Percentiles rank a stretch among this genome's conserved stretches.
These are phyloP conservation scores for Chloroceryle aenea DNA, from an alignment of 2,113 vertebrate genomes.

Conservation along the genomic window DNA sequence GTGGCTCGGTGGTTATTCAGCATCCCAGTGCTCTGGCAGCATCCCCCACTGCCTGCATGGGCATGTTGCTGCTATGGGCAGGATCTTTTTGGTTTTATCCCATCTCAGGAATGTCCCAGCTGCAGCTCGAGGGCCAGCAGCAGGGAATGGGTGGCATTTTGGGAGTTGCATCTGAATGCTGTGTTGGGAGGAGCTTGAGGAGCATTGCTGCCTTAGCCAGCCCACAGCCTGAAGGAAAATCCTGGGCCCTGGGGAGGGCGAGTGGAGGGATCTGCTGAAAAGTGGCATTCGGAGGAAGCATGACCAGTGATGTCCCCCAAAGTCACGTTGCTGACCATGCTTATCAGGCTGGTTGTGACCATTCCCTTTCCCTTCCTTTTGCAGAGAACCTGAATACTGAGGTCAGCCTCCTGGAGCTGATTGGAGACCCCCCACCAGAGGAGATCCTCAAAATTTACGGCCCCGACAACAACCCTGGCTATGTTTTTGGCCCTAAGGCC, in stretches of 20 bases:
- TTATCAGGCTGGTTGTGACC: neutral
- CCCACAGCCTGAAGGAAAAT: neutral
- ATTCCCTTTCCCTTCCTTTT: conserved; percentile 25
- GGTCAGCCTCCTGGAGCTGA: conserved; percentile 88
- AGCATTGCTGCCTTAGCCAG: neutral
- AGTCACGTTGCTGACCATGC: neutral
- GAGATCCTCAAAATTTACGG: conserved; percentile 79
- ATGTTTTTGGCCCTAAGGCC: conserved; percentile 80
- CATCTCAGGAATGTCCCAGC: neutral
- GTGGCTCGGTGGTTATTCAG: fast-evolving
- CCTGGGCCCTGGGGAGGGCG: fast-evolving
- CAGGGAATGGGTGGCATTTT: neutral
- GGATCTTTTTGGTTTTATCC: neutral
- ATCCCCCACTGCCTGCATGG: neutral
- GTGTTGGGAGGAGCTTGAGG: neutral
- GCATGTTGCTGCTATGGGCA: neutral
- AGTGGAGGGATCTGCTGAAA: fast-evolving
- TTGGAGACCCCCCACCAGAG: conserved; percentile 84
- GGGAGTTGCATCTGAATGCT: fast-evolving
- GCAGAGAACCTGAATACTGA: conserved; percentile 75
- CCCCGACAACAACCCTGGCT: conserved; percentile 78
- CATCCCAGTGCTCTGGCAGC: neutral
- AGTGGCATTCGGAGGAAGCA: fast-evolving
- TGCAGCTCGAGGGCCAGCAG: neutral
- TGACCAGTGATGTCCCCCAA: fast-evolving